Base-by-base conservation (phyloP, 2,797 vertebrate genomes). In the Dipus sagitta region DNA sequence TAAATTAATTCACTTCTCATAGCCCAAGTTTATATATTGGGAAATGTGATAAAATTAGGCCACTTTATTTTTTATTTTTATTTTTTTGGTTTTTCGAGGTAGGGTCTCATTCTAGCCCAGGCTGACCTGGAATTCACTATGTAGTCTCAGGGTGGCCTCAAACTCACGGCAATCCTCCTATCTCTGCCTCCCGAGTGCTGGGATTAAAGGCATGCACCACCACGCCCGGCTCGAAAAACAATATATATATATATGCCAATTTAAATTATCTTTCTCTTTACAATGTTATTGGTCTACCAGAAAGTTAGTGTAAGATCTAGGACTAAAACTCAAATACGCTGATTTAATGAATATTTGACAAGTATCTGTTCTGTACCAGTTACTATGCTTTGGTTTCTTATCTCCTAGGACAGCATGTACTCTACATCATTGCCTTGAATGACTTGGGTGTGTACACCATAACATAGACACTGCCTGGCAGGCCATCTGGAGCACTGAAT, bases 191-290 rank as follows among this genome's bases (percentile, higher is more conserved):
- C 38, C 38, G 6, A 38, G 38, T 38, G 38, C 38, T 38, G 38
- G 38, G 38, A 38, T 38, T 38, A 38, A 38, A 38, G 38, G 38
- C 38, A 38, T 38, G 38, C 38, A 6, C 38, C 38, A 38, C 38
- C 38, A 38, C 6, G 38, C 38, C 38, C 38, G 6, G 38, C 38
- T 38, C 6, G 38, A 38, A 38, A 38, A 38, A 38, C 38, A 38
- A 38, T 3, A 38, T 12, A 80, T 30, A 34, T 74, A 52, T 17
- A 87, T 60, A 88, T 54, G 65, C 54, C 23, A 42, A 78, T 88
- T 94, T 58, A 88, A 83, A 86, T 82, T 88, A 20, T 58, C 32
- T 91, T 60, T 87, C 28, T 78, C 38, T 84, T 91, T 30, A 88
- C 60, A 81, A 86, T 76, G 54, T 64, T 94, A 82, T 15, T 86